Evolutionary conservation across 2,797 vertebrate genomes (phyloP).

Genomic region (Heliangelus exortis): DNA sequence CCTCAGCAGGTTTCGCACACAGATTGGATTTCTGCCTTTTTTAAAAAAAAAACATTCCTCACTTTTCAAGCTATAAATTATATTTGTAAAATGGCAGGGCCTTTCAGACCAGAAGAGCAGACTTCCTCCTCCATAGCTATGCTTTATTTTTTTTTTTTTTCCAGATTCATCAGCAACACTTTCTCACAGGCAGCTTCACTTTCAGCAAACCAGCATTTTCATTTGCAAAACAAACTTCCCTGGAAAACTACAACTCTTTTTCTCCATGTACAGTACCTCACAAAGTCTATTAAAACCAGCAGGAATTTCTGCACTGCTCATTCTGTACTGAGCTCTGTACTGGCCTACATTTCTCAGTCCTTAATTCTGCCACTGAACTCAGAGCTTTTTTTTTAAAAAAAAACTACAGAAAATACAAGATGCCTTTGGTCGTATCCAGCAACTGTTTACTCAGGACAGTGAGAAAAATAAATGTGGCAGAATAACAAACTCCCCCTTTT

Average conservation of each 20-base stretch:
- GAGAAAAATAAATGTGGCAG: not conserved
- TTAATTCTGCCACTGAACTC: not conserved
- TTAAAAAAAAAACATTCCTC: not conserved
- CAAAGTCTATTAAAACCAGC: conserved; percentile 6
- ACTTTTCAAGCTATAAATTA: not conserved
- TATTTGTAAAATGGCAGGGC: not conserved
- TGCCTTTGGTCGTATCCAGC: not conserved
- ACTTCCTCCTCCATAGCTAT: not conserved
- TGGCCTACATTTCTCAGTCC: not conserved
- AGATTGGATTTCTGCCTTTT: not conserved
- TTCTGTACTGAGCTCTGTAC: not conserved
- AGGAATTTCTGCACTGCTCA: not conserved
- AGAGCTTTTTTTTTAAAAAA: not conserved
- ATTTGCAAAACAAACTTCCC: conserved; percentile 24
- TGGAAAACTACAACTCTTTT: not conserved
- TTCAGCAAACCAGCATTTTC: not conserved
- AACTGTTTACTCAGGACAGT: not conserved
- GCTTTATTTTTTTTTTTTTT: not conserved
- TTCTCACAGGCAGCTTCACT: conserved; percentile 4
- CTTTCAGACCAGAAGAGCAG: not conserved
- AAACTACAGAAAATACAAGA: not conserved
- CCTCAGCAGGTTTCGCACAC: not conserved
- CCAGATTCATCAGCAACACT: not conserved
- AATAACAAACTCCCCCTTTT: not conserved
- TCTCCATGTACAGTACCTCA: not conserved